A percentile compares a stretch with the other conserved stretches of the same genome.
These are phyloP conservation scores for Lithobates sylvaticus DNA, from an alignment of 2,797 vertebrate species.

Conservation along the genomic window DNA sequence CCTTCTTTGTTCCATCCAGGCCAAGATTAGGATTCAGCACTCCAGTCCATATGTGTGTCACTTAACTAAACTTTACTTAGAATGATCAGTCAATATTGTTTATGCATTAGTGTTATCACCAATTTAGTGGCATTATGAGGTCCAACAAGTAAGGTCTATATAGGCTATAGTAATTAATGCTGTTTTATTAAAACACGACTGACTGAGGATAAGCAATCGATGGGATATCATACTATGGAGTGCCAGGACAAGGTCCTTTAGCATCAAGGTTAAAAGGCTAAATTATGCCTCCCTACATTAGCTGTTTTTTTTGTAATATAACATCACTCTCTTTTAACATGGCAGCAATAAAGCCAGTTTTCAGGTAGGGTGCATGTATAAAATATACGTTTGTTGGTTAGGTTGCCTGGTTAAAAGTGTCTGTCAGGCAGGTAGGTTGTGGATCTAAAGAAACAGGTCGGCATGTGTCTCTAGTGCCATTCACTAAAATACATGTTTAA, in stretches of 20 bases:
- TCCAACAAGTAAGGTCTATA: background rate
- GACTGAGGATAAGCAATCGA: background rate
- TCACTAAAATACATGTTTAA: too few relatives aligned
- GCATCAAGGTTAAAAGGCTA: background rate
- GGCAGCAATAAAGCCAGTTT: too few relatives aligned
- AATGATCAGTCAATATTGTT: background rate
- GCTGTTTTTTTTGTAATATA: background rate
- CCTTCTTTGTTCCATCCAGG: background rate
- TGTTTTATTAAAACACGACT: background rate
- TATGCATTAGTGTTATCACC: background rate
- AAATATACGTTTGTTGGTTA: too few relatives aligned
- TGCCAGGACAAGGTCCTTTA: too few relatives aligned
- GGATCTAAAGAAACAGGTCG: too few relatives aligned
- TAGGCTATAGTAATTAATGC: background rate
- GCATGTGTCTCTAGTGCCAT: too few relatives aligned
- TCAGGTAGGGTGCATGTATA: too few relatives aligned
- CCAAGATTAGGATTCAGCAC: background rate
- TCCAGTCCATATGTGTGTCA: background rate
- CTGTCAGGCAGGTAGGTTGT: too few relatives aligned
- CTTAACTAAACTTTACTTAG: background rate
- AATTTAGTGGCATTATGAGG: background rate
- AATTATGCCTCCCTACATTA: background rate
- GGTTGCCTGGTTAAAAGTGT: too few relatives aligned
- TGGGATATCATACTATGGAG: too few relatives aligned
- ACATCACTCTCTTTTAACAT: too few relatives aligned